Conservation (phyloP, 2,888 invertebrate genomes). For the Eupelmus urozonus region DNA sequence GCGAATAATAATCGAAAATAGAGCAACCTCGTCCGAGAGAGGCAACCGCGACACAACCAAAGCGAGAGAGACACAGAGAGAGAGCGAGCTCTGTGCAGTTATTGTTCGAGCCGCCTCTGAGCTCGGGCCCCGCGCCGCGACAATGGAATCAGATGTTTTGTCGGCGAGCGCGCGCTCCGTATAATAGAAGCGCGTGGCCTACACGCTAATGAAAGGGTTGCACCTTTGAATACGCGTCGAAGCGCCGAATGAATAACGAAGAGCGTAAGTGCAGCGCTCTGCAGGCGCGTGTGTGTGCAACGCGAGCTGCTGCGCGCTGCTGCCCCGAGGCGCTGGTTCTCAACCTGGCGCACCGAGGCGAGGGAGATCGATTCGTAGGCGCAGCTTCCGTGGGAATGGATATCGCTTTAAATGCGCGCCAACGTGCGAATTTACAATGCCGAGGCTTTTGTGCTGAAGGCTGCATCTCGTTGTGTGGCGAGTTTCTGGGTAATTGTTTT, state of each 20-base stretch:
- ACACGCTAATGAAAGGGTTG: conserved; percentile 76
- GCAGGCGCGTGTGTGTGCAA: neutral
- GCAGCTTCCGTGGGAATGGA: conserved; percentile 51
- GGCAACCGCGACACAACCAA: neutral
- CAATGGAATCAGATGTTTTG: conserved; percentile 76
- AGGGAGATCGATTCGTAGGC: neutral
- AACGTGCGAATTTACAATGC: neutral
- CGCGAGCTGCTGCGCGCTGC: neutral
- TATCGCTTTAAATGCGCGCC: conserved; percentile 17
- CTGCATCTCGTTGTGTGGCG: neutral
- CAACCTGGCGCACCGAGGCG: neutral
- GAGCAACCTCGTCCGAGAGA: conserved; percentile 66
- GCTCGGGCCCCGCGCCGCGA: conserved; percentile 64
- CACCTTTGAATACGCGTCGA: conserved; percentile 73
- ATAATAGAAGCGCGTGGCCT: conserved; percentile 75
- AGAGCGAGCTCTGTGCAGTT: neutral
- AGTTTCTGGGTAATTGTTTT: too few relatives aligned
- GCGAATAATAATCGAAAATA: conserved; percentile 72
- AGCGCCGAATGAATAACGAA: conserved; percentile 53
- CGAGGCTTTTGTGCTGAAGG: neutral
- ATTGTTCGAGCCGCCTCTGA: conserved; percentile 48
- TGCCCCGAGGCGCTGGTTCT: neutral
- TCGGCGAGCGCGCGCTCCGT: conserved; percentile 62
- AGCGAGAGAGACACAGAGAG: neutral
- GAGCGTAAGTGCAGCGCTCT: neutral